Percentiles rank a stretch among this genome's conserved stretches.
Evolutionary conservation across 92 coral and sea anemone genomes (phyloP).

Genomic region (Heliopora coerulea): DNA sequence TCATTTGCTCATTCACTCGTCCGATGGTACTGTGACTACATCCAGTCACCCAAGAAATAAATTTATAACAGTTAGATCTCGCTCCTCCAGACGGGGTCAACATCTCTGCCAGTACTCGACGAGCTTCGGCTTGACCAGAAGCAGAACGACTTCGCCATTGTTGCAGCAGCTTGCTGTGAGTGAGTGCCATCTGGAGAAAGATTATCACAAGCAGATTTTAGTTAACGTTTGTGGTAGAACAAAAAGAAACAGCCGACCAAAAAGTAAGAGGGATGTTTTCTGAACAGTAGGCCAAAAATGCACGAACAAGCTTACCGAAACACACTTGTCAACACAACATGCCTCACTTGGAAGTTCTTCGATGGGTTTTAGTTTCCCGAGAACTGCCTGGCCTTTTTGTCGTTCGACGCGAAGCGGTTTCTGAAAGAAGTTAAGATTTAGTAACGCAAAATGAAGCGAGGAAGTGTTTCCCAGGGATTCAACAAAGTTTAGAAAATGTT

Average conservation of each 20-base stretch:
- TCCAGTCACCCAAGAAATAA: conserved; percentile 98
- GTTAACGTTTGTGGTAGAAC: neutral
- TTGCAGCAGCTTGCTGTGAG: conserved; percentile 81
- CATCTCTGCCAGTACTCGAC: conserved; percentile 98
- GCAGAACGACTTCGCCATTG: conserved; percentile 98
- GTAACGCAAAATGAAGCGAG: too few relatives aligned
- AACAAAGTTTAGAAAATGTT: too few relatives aligned
- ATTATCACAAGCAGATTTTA: neutral
- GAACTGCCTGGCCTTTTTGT: conserved; percentile 95
- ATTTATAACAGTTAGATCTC: conserved; percentile 96
- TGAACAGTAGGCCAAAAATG: neutral
- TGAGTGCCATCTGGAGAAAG: conserved; percentile 67
- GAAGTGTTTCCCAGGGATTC: too few relatives aligned
- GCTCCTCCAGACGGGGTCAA: conserved; percentile 98
- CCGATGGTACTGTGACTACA: conserved; percentile 99
- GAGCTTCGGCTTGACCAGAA: conserved; percentile 97
- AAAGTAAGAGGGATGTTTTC: too few relatives aligned
- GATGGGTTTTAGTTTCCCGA: conserved; percentile 80
- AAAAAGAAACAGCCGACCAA: neutral
- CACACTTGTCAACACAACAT: conserved; percentile 98
- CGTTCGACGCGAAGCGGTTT: conserved; percentile 89
- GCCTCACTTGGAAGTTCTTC: conserved; percentile 73
- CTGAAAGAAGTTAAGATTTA: too few relatives aligned
- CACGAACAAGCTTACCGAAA: conserved; percentile 73
- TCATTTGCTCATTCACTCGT: conserved; percentile 97